Evolutionary conservation across 2,113 vertebrate species (phyloP).

Genomic region (Periophthalmodon schlosseri): DNA sequence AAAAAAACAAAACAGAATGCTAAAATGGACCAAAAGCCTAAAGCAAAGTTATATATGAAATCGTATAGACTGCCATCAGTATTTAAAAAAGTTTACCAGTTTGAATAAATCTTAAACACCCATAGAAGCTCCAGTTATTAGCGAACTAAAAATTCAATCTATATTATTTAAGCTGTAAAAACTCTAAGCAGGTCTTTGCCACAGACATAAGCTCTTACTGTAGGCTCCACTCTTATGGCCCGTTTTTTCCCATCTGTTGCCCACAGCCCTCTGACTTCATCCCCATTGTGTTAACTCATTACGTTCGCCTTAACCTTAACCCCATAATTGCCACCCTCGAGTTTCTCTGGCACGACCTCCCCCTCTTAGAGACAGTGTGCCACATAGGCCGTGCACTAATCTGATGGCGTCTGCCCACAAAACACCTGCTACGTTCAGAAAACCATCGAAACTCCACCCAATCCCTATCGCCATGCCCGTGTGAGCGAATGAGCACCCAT

Average conservation of each 20-base stretch:
- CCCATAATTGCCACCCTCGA: slow-evolving; percentile 73
- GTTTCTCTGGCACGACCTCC: slow-evolving; percentile 61
- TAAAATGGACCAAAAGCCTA: not conserved
- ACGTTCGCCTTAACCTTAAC: slow-evolving; percentile 72
- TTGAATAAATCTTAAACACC: not conserved
- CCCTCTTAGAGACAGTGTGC: slow-evolving; percentile 61
- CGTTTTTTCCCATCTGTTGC: slow-evolving; percentile 77
- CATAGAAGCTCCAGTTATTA: not conserved
- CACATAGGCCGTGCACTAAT: slow-evolving; percentile 69
- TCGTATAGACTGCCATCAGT: not conserved
- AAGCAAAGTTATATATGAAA: not conserved
- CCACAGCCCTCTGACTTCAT: slow-evolving; percentile 71
- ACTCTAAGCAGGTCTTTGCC: slow-evolving; percentile 39
- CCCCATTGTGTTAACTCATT: slow-evolving; percentile 77
- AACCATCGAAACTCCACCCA: slow-evolving; percentile 48
- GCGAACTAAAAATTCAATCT: not conserved
- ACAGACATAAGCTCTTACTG: slow-evolving; percentile 60
- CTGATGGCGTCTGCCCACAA: slow-evolving; percentile 70
- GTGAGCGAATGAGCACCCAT: slow-evolving; percentile 46
- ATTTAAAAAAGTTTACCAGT: not conserved
- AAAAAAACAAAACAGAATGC: not conserved
- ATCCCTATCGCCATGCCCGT: slow-evolving; percentile 40
- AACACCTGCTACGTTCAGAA: slow-evolving; percentile 71
- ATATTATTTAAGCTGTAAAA: slow-evolving; percentile 9
- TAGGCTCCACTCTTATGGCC: slow-evolving; percentile 59